These are phyloP conservation scores for Dorcus parallelipipedus DNA, from an alignment of 2,888 invertebrate genomes.

Conservation along the genomic window DNA sequence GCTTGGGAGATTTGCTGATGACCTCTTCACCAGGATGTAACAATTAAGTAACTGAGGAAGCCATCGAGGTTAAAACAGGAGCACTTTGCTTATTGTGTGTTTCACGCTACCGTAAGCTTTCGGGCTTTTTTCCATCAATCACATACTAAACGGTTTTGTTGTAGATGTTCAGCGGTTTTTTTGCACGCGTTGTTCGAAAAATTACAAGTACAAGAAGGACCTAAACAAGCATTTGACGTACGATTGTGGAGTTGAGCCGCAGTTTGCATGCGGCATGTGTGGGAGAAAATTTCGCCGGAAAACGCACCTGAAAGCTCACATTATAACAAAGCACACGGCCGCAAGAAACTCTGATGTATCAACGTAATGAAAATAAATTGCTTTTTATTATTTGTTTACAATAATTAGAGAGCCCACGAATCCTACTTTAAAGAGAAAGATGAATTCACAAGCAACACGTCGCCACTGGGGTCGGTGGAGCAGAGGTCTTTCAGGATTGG, in stretches of 20 bases:
- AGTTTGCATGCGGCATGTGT: slow-evolving; percentile 39
- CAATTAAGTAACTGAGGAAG: too few species aligned
- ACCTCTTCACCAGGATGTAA: too few species aligned
- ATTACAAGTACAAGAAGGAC: slow-evolving; percentile 70
- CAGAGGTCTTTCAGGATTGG: too few species aligned
- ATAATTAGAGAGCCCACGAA: too few species aligned
- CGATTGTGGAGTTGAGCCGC: slow-evolving; percentile 47
- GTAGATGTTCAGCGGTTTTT: neutral
- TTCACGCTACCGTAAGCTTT: too few species aligned
- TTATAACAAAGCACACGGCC: neutral
- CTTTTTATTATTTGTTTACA: neutral
- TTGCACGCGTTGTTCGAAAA: slow-evolving; percentile 4
- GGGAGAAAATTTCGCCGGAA: slow-evolving; percentile 2
- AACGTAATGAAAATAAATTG: neutral
- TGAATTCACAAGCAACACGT: too few species aligned
- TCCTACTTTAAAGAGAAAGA: neutral
- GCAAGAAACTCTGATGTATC: neutral
- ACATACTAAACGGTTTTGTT: neutral
- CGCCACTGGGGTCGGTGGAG: too few species aligned
- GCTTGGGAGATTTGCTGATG: too few species aligned
- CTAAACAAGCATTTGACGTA: slow-evolving; percentile 49
- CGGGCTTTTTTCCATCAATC: too few species aligned
- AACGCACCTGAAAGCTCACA: neutral
- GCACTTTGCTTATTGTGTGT: too few species aligned
- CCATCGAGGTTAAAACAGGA: too few species aligned